Base-by-base conservation (phyloP, 2,888 invertebrate species). In the Eugnorisma glareosa region DNA sequence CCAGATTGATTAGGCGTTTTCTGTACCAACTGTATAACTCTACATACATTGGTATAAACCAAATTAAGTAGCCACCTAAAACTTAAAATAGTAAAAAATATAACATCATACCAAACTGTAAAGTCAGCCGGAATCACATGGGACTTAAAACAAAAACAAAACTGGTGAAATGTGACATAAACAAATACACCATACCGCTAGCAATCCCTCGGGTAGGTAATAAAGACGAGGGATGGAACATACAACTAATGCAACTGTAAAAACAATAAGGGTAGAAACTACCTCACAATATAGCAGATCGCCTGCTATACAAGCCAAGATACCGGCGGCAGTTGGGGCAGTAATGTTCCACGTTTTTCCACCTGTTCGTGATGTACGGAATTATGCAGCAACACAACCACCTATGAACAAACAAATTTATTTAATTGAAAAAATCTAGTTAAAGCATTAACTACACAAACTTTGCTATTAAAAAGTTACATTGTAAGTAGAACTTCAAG, bases 321-420 rank as follows among this genome's bases (percentile, higher is more conserved):
- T 93, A 96, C 75, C 89, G 91, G 63, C 88, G 90, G 78, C 96
- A 96, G 67, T 90, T 93, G 1, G 96, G 96, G 76, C 96, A 96
- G 74, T 94, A 93, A 81, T 96, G 96, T 73, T 96, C 95, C 0
- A 96, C 96, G 73, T 96, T 95, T 83, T 95, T 96, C 96, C 96
- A 96, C 73, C 93, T 91, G 77, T 93, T 96, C 5, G 92, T 89
- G 24, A 95, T 75, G 83, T 96, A 96, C 0, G 96, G 96, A 54
- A 96, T 68, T 48, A 96, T 75, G 73, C 96, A 96, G 89, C 96
- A 96, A 86, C 96, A 96, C 82, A 96, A 69, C 96, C 96, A 96
- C 96, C 96, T 96, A 93, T 3, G 89, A 89, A 63, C 43, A 67
- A 45, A 54, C 2, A 43, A 69, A 2, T n/a, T 24, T 35, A 18